Percentiles rank a stretch among this genome's conserved stretches.
Evolutionary conservation across 2,113 vertebrate species (phyloP).

Genomic region (Melanostigma gelatinosum): DNA sequence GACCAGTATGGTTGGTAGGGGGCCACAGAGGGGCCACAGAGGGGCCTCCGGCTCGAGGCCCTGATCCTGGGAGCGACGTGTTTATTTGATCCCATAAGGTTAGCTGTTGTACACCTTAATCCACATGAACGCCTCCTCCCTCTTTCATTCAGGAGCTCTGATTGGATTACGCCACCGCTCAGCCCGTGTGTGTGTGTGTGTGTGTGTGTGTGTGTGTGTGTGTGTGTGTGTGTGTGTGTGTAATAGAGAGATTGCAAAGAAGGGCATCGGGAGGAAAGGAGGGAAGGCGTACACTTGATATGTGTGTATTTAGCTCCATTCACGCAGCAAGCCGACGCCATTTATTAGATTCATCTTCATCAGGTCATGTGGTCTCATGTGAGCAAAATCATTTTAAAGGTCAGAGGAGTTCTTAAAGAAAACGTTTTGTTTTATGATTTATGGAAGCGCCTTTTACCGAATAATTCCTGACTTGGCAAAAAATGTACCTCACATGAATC

Average conservation of each 20-base stretch:
- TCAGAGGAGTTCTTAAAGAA: background rate
- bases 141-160: constrained; percentile 65
- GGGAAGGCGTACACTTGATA: background rate
- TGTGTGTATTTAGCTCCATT: constrained; percentile 22
- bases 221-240: constrained; percentile 1
- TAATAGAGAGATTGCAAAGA: background rate
- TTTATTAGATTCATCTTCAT: background rate
- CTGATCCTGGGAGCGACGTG: background rate
- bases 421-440: background rate
- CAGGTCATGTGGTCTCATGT: background rate
- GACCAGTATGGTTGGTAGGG: background rate
- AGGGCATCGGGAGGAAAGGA: constrained; percentile 25
- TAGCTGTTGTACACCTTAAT: constrained; percentile 67
- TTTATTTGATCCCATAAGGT: constrained; percentile 66
- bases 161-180: constrained; percentile 72
- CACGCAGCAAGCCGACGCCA: background rate
- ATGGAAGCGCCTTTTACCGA: too few relatives aligned
- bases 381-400: background rate
- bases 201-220: background rate
- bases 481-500: too few relatives aligned
- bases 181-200: constrained; percentile 2
- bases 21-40: background rate
- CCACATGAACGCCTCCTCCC: constrained; percentile 58
- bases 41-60: constrained; percentile 17
- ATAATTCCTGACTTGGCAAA: too few relatives aligned